These are phyloP conservation scores for Neolamprologus modestus DNA, from an alignment of 2,113 vertebrate species.

Conservation along the genomic window DNA sequence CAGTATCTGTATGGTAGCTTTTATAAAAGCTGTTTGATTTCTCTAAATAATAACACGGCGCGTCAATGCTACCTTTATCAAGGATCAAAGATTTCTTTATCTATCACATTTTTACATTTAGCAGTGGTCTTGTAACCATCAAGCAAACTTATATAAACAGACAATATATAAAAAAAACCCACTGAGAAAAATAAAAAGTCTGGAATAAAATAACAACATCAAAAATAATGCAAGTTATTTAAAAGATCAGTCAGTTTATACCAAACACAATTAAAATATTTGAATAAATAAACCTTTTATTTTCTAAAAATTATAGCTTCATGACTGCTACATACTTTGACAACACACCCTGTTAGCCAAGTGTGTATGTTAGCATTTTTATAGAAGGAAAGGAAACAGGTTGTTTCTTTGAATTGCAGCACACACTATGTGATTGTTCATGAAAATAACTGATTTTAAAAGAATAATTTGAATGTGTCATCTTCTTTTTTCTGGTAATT, in stretches of 20 bases:
- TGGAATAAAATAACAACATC: neutral
- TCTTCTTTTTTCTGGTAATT: neutral
- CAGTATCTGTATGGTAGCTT: neutral
- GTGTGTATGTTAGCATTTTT: neutral
- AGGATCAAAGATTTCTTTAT: neutral
- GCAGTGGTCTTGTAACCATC: neutral
- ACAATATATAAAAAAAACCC: neutral
- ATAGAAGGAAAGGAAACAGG: neutral
- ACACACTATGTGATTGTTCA: neutral
- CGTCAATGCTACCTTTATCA: neutral
- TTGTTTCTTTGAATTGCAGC: neutral
- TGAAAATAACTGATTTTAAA: neutral
- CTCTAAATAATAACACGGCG: neutral
- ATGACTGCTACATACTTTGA: neutral
- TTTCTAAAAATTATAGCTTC: neutral
- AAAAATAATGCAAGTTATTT: neutral
- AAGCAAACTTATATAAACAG: neutral
- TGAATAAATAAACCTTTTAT: neutral
- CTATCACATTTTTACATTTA: neutral
- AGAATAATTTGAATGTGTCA: neutral
- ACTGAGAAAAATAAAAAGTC: neutral
- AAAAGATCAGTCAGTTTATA: neutral
- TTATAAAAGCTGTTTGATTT: neutral
- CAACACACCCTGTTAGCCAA: neutral
- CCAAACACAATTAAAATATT: neutral